Evolutionary conservation across 37 sponge, comb jelly and placozoan species (phyloP).

Genomic region (Agelas oroides): DNA sequence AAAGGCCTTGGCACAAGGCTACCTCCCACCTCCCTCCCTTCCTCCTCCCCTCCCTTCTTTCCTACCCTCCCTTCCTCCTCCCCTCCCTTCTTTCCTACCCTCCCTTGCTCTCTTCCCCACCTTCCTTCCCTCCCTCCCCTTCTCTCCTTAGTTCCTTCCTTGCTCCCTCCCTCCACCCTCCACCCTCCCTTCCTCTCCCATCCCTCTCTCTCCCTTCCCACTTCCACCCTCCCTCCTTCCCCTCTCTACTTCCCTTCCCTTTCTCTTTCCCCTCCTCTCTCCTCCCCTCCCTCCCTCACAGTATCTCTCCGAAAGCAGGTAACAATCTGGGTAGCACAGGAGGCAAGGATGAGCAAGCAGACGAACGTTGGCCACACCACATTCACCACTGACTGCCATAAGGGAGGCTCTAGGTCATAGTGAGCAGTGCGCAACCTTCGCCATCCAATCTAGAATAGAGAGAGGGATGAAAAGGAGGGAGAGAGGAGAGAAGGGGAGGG

Average conservation of each 20-base stretch:
- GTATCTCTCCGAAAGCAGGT: slow-evolving; percentile 68
- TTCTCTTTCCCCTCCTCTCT: neutral
- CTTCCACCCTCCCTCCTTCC: neutral
- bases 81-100: neutral
- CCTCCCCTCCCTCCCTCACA: slow-evolving; percentile 13
- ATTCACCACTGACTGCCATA: slow-evolving; percentile 38
- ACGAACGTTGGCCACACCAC: slow-evolving; percentile 61
- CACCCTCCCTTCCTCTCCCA: neutral
- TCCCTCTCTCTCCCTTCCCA: no score
- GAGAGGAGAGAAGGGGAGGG: neutral
- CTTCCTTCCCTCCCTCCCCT: no score
- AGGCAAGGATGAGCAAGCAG: slow-evolving; percentile 45
- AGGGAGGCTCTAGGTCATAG: slow-evolving; percentile 50
- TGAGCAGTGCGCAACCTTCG: slow-evolving; percentile 22
- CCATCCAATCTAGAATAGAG: slow-evolving; percentile 65
- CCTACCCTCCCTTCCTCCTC: neutral
- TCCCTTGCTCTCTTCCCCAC: neutral
- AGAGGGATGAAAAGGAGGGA: neutral
- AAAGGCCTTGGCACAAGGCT: no score
- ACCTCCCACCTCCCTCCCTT: neutral
- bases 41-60: neutral
- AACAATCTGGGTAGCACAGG: slow-evolving; percentile 62
- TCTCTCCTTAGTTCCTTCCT: no score
- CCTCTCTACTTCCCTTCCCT: no score
- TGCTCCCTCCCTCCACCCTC: neutral